phyloP scores from a whole-genome alignment of 1,140 invertebrate species.

The Hypothenemus hampei region DNA sequence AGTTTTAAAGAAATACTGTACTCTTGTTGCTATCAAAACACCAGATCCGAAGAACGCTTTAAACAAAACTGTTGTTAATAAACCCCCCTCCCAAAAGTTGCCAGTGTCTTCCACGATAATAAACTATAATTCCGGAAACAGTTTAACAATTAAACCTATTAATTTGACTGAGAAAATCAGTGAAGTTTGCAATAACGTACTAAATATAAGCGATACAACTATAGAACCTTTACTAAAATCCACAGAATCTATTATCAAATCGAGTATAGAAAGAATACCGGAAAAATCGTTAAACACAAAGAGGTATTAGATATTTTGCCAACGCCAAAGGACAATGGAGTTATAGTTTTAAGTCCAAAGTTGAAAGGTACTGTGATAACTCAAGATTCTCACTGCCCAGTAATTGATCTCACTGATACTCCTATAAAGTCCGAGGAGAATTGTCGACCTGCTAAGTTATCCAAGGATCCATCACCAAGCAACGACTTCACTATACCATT shows the following conservation, averaged over 20 bases:
- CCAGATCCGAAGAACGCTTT: constrained; percentile 13
- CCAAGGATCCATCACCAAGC: not conserved
- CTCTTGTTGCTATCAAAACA: constrained; percentile 18
- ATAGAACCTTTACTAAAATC: not conserved
- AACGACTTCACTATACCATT: not conserved
- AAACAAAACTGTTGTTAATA: not conserved
- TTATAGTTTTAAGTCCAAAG: constrained; percentile 23
- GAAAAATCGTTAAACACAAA: constrained; percentile 2
- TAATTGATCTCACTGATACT: constrained; percentile 38
- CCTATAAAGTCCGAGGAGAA: not conserved
- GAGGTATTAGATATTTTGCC: no score
- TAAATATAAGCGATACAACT: not conserved
- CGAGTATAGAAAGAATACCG: no score
- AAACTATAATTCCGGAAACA: constrained; percentile 12
- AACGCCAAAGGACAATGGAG: constrained; percentile 23
- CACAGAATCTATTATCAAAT: no score
- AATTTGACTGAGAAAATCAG: constrained; percentile 18
- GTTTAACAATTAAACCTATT: constrained; percentile 19
- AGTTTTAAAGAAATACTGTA: constrained; percentile 38
- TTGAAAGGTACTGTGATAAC: constrained; percentile 24
- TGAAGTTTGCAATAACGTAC: constrained; percentile 1
- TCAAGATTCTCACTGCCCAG: constrained; percentile 33
- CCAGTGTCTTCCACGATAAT: constrained; percentile 10
- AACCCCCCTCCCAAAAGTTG: constrained; percentile 6
- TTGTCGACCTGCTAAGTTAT: not conserved